These are phyloP conservation scores for Coreius guichenoti DNA, from an alignment of 2,797 vertebrate species.

Conservation along the genomic window DNA sequence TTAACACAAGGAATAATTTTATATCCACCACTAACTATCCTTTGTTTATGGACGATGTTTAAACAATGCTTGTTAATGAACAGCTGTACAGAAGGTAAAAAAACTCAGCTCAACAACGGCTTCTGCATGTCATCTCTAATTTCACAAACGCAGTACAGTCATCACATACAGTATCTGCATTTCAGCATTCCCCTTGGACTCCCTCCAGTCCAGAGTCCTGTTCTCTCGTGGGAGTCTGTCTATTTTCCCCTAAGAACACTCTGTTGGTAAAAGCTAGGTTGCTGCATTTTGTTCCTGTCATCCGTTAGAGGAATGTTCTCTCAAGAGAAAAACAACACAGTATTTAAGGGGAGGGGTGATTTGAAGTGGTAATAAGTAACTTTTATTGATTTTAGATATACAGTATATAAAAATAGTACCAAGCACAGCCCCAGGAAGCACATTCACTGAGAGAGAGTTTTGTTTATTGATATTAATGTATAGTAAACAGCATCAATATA, in stretches of 20 bases:
- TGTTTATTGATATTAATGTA: neutral
- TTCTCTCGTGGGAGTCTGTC: neutral
- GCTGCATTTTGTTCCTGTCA: constrained; percentile 18
- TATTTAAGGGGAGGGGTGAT: neutral
- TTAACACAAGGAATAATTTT: neutral
- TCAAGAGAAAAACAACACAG: constrained; percentile 25
- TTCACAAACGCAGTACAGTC: neutral
- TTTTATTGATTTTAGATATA: constrained; percentile 44
- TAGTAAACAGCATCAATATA: neutral
- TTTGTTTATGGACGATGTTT: neutral
- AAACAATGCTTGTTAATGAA: neutral
- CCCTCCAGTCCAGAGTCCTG: constrained; percentile 4
- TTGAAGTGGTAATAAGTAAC: constrained; percentile 19
- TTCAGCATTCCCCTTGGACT: neutral
- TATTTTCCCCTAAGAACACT: constrained; percentile 2
- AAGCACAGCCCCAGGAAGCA: neutral
- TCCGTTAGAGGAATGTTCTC: constrained; percentile 10
- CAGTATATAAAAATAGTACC: constrained; percentile 16
- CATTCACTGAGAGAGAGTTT: neutral
- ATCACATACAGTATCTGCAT: neutral
- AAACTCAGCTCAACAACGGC: neutral
- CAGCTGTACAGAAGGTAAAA: neutral
- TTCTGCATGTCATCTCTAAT: neutral
- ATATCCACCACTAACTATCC: neutral
- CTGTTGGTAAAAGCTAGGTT: constrained; percentile 30